These are phyloP conservation scores for Pelochelys cantorii DNA, from an alignment of 2,797 vertebrate genomes.

Conservation along the genomic window DNA sequence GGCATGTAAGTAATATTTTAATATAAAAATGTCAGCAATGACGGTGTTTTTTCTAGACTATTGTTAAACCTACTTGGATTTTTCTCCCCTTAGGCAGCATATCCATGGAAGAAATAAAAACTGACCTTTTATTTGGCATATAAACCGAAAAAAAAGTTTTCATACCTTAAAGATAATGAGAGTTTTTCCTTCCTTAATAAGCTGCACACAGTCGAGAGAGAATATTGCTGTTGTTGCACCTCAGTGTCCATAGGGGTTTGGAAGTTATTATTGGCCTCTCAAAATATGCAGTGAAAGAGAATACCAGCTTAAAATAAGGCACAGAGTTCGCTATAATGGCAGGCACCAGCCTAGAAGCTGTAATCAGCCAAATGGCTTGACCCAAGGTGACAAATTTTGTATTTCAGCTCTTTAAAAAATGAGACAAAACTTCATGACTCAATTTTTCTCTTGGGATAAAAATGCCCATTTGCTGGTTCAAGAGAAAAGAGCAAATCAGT, in stretches of 20 bases:
- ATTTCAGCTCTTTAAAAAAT: neutral
- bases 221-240: neutral
- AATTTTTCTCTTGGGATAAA: neutral
- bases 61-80: slow-evolving; percentile 49
- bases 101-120: slow-evolving; percentile 46
- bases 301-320: neutral
- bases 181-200: neutral
- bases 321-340: neutral
- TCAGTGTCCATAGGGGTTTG: neutral
- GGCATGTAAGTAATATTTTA: slow-evolving; percentile 10
- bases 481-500: neutral
- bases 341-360: neutral
- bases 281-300: neutral
- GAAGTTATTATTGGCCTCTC: slow-evolving; percentile 15
- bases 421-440: neutral
- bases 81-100: neutral
- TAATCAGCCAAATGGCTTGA: neutral
- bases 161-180: slow-evolving; percentile 33
- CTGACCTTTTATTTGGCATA: slow-evolving; percentile 51
- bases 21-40: slow-evolving; percentile 13
- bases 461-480: too few relatives aligned
- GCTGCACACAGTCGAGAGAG: neutral
- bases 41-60: slow-evolving; percentile 56
- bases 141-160: slow-evolving; percentile 43
- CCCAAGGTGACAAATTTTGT: neutral